A percentile compares a stretch with the other conserved stretches of the same genome.
These are phyloP conservation scores for Drosophila atripex DNA, from an alignment of 2,888 invertebrate species.

Conservation along the genomic window DNA sequence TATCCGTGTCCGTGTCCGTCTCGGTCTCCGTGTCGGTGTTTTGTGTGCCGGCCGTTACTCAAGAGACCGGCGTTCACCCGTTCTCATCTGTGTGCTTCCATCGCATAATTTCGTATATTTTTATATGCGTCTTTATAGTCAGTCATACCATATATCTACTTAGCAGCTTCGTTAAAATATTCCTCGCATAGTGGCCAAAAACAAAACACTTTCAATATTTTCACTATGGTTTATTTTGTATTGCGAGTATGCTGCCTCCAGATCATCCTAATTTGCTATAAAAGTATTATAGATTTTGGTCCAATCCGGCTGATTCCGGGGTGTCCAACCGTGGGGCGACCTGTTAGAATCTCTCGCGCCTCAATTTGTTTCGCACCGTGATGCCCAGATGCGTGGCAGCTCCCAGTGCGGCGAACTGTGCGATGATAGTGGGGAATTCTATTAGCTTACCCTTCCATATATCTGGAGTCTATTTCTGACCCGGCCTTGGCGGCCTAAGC, in stretches of 20 bases:
- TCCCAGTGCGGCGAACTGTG: slow-evolving; percentile 69
- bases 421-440: slow-evolving; percentile 13
- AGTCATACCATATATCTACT: slow-evolving; percentile 34
- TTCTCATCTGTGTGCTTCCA: not conserved
- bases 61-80: slow-evolving; percentile 55
- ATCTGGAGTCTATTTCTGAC: slow-evolving; percentile 45
- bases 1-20: slow-evolving; percentile 11
- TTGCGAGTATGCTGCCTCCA: slow-evolving; percentile 30
- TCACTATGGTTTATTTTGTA: slow-evolving; percentile 37
- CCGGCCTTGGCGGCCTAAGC: slow-evolving; percentile 47
- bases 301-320: not conserved
- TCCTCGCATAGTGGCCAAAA: slow-evolving; percentile 33
- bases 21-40: slow-evolving; percentile 23
- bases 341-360: slow-evolving; percentile 71
- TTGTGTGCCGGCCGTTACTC: slow-evolving; percentile 54
- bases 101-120: slow-evolving; percentile 49
- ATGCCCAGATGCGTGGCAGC: slow-evolving; percentile 76
- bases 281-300: slow-evolving; percentile 20
- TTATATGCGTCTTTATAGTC: slow-evolving; percentile 65
- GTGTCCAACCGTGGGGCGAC: slow-evolving; percentile 12
- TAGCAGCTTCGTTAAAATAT: slow-evolving; percentile 36
- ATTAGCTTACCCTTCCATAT: slow-evolving; percentile 15
- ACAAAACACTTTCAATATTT: slow-evolving; percentile 31
- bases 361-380: slow-evolving; percentile 75
- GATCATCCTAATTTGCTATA: slow-evolving; percentile 36